Conservation (phyloP, 2,888 invertebrate genomes). For the Fissipunctia ypsillon region DNA sequence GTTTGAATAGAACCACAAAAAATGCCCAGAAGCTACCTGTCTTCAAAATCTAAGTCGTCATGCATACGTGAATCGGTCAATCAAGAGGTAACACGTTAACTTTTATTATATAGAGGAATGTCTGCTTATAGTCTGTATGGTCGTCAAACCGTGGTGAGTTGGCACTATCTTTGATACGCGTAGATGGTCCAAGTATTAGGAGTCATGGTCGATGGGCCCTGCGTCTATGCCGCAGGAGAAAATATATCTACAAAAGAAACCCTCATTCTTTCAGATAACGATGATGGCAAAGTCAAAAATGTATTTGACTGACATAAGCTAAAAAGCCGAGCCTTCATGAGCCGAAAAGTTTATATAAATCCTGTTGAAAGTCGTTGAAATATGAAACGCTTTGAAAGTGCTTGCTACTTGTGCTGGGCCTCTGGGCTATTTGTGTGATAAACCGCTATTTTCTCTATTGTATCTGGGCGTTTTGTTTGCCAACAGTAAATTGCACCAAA, state of each 20-base stretch:
- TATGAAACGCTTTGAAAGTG: neutral
- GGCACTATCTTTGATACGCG: conserved; percentile 75
- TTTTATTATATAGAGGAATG: conserved; percentile 77
- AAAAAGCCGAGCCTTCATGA: neutral
- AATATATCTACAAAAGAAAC: neutral
- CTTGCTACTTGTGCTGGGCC: too few species aligned
- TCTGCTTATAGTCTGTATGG: conserved; percentile 59
- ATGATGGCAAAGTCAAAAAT: neutral
- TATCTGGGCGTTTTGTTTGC: neutral
- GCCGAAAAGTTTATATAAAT: neutral
- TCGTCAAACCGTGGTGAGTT: conserved; percentile 82
- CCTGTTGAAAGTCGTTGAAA: neutral
- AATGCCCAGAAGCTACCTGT: conserved; percentile 64
- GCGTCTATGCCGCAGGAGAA: neutral
- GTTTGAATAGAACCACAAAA: conserved; percentile 44
- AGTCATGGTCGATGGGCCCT: neutral
- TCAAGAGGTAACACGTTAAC: conserved; percentile 81
- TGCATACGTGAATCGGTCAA: conserved; percentile 83
- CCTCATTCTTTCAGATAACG: neutral
- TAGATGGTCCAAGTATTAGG: conserved; percentile 61
- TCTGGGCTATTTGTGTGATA: neutral
- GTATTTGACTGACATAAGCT: neutral
- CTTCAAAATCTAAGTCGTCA: conserved; percentile 70
- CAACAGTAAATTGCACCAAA: neutral
- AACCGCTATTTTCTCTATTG: neutral